Base-by-base conservation (phyloP, 2,797 vertebrate species). In the Periophthalmus magnuspinnatus region DNA sequence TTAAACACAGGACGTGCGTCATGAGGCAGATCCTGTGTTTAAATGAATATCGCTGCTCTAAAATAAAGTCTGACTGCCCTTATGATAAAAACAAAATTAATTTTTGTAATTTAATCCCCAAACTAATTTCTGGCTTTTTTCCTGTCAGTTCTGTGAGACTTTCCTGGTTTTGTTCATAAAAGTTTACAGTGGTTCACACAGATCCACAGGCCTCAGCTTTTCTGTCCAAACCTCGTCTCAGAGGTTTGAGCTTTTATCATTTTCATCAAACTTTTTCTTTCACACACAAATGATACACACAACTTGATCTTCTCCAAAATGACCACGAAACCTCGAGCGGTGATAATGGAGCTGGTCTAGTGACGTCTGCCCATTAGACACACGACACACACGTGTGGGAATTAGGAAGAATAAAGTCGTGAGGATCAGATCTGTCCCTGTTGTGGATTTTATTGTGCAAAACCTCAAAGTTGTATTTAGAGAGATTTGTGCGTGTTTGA, bases 331-430 rank as follows among this genome's bases (percentile, higher is more conserved):
- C 81, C 81, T 74, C 71, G 85, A 80, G 80, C 83, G 85, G 81
- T 82, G 87, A 89, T 89, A 87, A 88, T 80, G 83, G 75, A 69
- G 75, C 72, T 76, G 84, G 85, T 81, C 75, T 80, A 81, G 71
- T 81, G 77, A 78, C 83, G 81, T 77, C 81, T 82, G 84, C 77
- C 9, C 36, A 62, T 21, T 72, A 75, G 61, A 65, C n/a, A 78
- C 67, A 7, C 68, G 67, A 67, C 65, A 59, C 54, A 60, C 72
- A 69, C 71, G 66, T 74, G 80, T 45, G 21, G 41, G 60, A 47
- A 63, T 11, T 14, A 67, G 38, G n/a, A n/a, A n/a, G n/a, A n/a
- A n/a, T n/a, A n/a, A n/a, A n/a, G n/a, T n/a, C n/a, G n/a, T n/a
- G n/a, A n/a, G n/a, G n/a, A n/a, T n/a, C n/a, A n/a, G n/a, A n/a